A percentile compares a stretch with the other conserved stretches of the same genome.
Conservation (phyloP, 2,888 invertebrate genomes). For the Tenthredo amoena region DNA sequence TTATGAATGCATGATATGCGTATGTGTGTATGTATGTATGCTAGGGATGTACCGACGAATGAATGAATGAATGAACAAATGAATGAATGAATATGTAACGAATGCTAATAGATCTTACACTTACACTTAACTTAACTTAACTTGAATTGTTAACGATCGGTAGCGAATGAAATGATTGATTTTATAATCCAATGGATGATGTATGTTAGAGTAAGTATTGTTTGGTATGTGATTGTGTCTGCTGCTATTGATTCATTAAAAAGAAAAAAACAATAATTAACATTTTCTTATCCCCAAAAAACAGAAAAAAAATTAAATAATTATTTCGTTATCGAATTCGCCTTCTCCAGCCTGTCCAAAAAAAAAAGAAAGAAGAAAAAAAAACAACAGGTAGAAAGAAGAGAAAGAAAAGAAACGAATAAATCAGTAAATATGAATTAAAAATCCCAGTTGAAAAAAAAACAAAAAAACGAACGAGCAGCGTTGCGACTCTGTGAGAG, state of each 20-base stretch:
- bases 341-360: conserved; percentile 38
- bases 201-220: conserved; percentile 50
- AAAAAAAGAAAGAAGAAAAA: not conserved
- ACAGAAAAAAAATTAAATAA: not conserved
- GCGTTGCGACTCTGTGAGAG: conserved; percentile 2
- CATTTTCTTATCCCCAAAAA: conserved; percentile 61
- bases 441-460: not conserved
- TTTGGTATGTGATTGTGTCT: conserved; percentile 67
- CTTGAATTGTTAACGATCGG: conserved; percentile 1
- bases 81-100: not conserved
- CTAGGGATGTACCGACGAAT: not conserved
- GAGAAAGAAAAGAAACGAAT: not conserved
- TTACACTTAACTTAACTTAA: not conserved
- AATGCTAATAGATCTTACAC: not conserved
- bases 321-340: conserved; percentile 22
- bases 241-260: conserved; percentile 71
- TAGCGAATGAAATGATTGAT: conserved; percentile 7
- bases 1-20: not conserved
- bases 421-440: not conserved
- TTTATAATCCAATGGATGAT: conserved; percentile 55
- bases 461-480: not conserved
- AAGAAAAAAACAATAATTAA: conserved; percentile 62
- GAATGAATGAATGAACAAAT: not conserved
- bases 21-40: not conserved
- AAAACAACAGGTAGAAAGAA: not conserved